These are phyloP conservation scores for Balearica regulorum DNA, from an alignment of 2,797 vertebrate species.

Conservation along the genomic window DNA sequence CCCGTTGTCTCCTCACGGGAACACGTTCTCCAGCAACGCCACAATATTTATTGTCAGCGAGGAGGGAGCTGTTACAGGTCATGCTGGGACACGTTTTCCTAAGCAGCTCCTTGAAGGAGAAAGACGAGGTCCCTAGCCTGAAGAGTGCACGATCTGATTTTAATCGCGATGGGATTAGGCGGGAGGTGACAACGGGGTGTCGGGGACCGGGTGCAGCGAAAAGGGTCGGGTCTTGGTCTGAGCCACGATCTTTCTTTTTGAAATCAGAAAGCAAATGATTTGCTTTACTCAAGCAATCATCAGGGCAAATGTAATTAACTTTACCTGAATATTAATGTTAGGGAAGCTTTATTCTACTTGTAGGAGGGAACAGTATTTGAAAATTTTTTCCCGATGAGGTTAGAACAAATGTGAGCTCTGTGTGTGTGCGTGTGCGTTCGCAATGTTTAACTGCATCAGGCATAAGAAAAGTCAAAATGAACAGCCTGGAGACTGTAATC, in stretches of 20 bases:
- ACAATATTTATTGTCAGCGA: not conserved
- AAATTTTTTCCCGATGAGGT: not conserved
- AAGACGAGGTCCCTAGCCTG: not conserved
- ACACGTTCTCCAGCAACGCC: not conserved
- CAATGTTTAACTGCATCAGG: not conserved
- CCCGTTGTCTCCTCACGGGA: not conserved
- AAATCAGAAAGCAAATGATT: not conserved
- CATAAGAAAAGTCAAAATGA: fast-evolving
- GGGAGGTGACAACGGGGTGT: fast-evolving
- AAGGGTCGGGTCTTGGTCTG: not conserved
- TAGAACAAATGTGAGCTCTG: fast-evolving
- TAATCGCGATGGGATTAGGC: fast-evolving
- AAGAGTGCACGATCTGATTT: not conserved
- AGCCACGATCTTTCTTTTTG: fast-evolving
- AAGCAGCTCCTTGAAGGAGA: not conserved
- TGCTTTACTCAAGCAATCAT: not conserved
- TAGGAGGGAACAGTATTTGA: not conserved
- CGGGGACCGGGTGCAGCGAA: not conserved
- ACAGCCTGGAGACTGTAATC: fast-evolving
- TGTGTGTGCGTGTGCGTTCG: not conserved
- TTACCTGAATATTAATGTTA: too few species aligned
- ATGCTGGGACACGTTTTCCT: not conserved
- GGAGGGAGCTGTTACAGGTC: not conserved
- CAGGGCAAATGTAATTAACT: fast-evolving
- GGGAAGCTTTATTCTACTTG: not conserved